phyloP scores from a whole-genome alignment of 2,888 invertebrate species.

The Selenia dentaria region DNA sequence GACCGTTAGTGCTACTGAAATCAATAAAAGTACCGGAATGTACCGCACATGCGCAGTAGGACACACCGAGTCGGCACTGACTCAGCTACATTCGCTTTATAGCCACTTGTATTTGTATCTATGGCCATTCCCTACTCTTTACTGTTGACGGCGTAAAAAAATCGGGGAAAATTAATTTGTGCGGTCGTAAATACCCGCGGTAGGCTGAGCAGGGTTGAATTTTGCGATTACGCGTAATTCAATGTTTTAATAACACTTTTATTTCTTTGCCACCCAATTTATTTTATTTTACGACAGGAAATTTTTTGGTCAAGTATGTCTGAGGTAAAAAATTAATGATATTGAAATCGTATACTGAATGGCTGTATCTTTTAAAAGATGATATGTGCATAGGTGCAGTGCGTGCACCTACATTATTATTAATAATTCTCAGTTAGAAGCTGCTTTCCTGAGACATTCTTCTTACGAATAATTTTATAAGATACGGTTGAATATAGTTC shows the following conservation, averaged over 20 bases:
- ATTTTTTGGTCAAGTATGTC: slow-evolving; percentile 19
- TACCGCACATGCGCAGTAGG: slow-evolving; percentile 82
- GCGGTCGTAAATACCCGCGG: slow-evolving; percentile 54
- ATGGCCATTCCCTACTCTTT: slow-evolving; percentile 79
- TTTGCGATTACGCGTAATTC: slow-evolving; percentile 27
- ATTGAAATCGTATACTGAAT: slow-evolving; percentile 31
- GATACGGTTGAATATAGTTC: slow-evolving; percentile 27
- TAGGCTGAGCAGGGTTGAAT: slow-evolving; percentile 48
- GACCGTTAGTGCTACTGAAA: slow-evolving; percentile 88
- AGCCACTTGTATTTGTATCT: slow-evolving; percentile 83
- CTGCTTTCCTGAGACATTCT: slow-evolving; percentile 48
- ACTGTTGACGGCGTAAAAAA: slow-evolving; percentile 73
- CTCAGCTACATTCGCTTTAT: slow-evolving; percentile 83
- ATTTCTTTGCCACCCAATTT: slow-evolving; percentile 8
- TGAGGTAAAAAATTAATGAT: slow-evolving; percentile 19
- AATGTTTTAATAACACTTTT: slow-evolving; percentile 6
- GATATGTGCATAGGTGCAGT: slow-evolving; percentile 36
- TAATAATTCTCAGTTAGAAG: slow-evolving; percentile 52
- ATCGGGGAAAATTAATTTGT: slow-evolving; percentile 64
- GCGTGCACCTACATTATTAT: slow-evolving; percentile 46
- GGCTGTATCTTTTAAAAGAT: slow-evolving; percentile 45
- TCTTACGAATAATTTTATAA: slow-evolving; percentile 35
- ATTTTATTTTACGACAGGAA: slow-evolving; percentile 27
- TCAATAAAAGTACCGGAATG: slow-evolving; percentile 88
- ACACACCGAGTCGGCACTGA: slow-evolving; percentile 64